Conservation (phyloP, 2,888 invertebrate species). For the Notocelia uddmanniana region DNA sequence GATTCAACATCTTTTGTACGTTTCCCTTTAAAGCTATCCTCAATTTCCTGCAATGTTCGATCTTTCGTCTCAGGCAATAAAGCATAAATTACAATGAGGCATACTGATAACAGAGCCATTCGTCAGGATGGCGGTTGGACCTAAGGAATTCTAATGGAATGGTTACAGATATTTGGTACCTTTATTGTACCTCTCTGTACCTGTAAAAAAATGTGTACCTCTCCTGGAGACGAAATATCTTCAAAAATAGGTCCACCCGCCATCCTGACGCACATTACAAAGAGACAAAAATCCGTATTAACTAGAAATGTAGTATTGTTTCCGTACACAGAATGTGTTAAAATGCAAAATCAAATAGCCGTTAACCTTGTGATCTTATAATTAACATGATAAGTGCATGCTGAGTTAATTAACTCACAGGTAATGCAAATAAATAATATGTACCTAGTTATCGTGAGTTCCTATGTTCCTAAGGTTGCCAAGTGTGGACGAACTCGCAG, state of each 20-base stretch:
- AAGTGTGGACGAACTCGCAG: too few relatives aligned
- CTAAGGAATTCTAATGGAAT: too few relatives aligned
- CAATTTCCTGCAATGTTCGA: slow-evolving; percentile 78
- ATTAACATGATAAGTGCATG: slow-evolving; percentile 16
- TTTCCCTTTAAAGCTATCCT: slow-evolving; percentile 78
- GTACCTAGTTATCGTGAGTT: neutral
- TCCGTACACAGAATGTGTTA: slow-evolving; percentile 4
- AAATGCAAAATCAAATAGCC: slow-evolving; percentile 16
- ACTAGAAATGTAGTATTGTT: neutral
- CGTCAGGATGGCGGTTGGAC: too few relatives aligned
- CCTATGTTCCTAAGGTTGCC: neutral
- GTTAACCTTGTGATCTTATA: slow-evolving; percentile 11
- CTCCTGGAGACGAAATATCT: too few relatives aligned
- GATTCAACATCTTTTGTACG: slow-evolving; percentile 67
- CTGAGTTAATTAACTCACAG: neutral
- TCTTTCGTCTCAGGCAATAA: slow-evolving; percentile 80
- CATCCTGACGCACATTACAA: too few relatives aligned
- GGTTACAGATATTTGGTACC: too few relatives aligned
- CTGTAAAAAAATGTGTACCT: too few relatives aligned
- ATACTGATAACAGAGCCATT: slow-evolving; percentile 68
- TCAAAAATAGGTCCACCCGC: too few relatives aligned
- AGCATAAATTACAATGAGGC: slow-evolving; percentile 69
- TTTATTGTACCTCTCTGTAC: too few relatives aligned
- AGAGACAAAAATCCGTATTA: neutral
- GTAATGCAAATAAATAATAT: neutral